Percentiles rank a stretch among this genome's conserved stretches.
phyloP scores from a whole-genome alignment of 2,113 vertebrate genomes.

The Percopsis transmontana region DNA sequence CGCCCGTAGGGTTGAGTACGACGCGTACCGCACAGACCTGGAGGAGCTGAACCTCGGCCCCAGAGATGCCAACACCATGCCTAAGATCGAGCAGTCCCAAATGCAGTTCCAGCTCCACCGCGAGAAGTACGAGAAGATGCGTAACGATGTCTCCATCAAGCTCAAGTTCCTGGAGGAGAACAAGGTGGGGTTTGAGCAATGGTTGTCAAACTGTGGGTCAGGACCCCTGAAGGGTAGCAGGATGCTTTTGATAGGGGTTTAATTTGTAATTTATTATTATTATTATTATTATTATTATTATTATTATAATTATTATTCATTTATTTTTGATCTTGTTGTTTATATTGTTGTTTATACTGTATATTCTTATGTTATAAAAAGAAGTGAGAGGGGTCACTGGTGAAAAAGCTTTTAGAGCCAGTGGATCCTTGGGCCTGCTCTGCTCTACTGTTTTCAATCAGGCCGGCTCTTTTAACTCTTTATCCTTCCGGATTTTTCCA shows the following conservation, averaged over 20 bases:
- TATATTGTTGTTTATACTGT: too few species aligned
- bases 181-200: slow-evolving; percentile 80
- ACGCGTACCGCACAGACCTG: slow-evolving; percentile 95
- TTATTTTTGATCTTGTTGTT: too few species aligned
- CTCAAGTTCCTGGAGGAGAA: slow-evolving; percentile 98
- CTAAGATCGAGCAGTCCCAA: slow-evolving; percentile 94
- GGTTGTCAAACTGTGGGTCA: too few species aligned
- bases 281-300: too few species aligned
- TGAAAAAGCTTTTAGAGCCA: too few species aligned
- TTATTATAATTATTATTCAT: too few species aligned
- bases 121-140: slow-evolving; percentile 96
- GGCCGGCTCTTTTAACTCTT: not conserved
- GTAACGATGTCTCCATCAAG: slow-evolving; percentile 91
- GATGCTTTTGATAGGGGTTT: too few species aligned
- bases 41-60: slow-evolving; percentile 96
- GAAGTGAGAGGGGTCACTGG: too few species aligned
- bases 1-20: slow-evolving; percentile 87
- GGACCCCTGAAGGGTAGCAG: too few species aligned
- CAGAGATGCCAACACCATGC: slow-evolving; percentile 88
- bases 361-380: too few species aligned
- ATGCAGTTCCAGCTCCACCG: slow-evolving; percentile 91
- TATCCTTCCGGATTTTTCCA: slow-evolving; percentile 6
- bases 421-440: not conserved
- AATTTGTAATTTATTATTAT: too few species aligned
- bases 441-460: not conserved